Base-by-base conservation (phyloP, 2,797 vertebrate species). In the Oryzias dopingdopingensis region DNA sequence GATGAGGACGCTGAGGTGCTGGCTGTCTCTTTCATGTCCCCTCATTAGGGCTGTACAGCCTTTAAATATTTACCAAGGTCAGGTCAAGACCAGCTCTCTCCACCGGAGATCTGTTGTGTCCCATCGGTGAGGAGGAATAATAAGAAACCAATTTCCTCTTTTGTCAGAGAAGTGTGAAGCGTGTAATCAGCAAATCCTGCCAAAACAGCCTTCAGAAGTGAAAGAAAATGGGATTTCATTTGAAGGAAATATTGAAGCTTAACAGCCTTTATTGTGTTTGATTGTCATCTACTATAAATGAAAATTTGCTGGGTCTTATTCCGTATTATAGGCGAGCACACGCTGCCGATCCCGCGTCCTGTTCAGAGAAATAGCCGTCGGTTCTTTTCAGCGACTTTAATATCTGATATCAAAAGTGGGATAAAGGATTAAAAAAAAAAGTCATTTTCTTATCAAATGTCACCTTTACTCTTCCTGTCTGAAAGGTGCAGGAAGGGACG, bases 101-200 rank as follows among this genome's bases (percentile, higher is more conserved):
- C 71, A 52, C 37, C n/a, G 41, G 73, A 73, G 79, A 65, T 71
- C 71, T 63, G 77, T 70, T 70, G 72, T 67, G 58, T 87, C 77
- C 66, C 62, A 0, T 43, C 58, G 67, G 75, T 67, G 73, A 23
- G 26, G 72, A 79, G 72, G 77, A 81, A 84, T 74, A 65, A 62
- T 43, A 74, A 70, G 65, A 81, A 85, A 77, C 70, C 80, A 79
- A 82, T 85, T 85, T 83, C 70, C 79, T 77, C 74, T 68, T 79
- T 83, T 76, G 83, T 86, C 43, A 56, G 52, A 65, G 68, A 70
- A 2, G 53, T 61, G 62, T 70, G 70, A 76, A 74, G 56, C 76
- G 74, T 75, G 71, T 79, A 77, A 81, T 84, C 78, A 76, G 65
- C 52, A 29, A 60, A 67, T 70, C 70, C 72, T 56, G 59, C 67